Evolutionary conservation across 2,797 vertebrate species (phyloP).

Genomic region (Paguma larvata): DNA sequence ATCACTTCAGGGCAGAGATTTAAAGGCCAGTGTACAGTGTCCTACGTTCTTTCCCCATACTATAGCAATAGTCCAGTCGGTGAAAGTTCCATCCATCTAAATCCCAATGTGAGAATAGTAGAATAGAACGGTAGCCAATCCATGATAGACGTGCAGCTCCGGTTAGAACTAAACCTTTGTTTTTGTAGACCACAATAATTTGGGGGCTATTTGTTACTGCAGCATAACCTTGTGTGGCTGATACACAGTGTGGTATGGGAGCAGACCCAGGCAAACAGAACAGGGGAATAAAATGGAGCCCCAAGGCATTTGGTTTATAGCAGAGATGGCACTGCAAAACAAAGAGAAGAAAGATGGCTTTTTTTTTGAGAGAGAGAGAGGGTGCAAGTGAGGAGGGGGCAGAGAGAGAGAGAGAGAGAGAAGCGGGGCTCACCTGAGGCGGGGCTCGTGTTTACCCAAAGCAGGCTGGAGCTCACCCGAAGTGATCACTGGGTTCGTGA

Average conservation of each 20-base stretch:
- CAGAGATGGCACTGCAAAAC: not conserved
- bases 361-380: too few relatives aligned
- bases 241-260: not conserved
- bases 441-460: too few relatives aligned
- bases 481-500: too few relatives aligned
- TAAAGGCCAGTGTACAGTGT: not conserved
- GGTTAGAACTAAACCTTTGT: not conserved
- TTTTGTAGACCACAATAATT: not conserved
- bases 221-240: not conserved
- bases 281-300: not conserved
- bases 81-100: too few relatives aligned
- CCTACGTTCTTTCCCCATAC: not conserved
- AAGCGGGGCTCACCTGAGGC: too few relatives aligned
- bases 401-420: too few relatives aligned
- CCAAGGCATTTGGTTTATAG: not conserved
- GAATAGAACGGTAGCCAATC: not conserved
- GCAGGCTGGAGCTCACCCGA: too few relatives aligned
- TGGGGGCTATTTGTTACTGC: not conserved
- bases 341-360: not conserved
- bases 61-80: not conserved
- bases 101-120: not conserved
- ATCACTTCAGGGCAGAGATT: not conserved
- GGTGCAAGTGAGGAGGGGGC: too few relatives aligned
- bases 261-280: not conserved
- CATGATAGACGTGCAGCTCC: not conserved